A percentile compares a stretch with the other conserved stretches of the same genome.
Evolutionary conservation across 2,113 vertebrate species (phyloP).

Genomic region (Sinosuthora webbiana): DNA sequence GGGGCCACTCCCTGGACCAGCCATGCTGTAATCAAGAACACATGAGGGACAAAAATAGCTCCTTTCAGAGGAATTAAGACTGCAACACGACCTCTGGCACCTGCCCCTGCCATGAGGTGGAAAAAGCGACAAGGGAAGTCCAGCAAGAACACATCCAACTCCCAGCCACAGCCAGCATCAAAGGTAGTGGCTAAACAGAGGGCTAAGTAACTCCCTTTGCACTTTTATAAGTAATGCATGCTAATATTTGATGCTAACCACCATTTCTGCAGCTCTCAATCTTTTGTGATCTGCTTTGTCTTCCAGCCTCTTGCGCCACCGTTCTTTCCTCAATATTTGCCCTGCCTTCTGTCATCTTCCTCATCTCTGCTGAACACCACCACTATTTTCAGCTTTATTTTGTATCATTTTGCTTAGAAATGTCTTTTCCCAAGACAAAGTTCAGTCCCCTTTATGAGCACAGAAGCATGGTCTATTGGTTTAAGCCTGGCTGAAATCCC

Average conservation of each 20-base stretch:
- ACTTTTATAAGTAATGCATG: not conserved
- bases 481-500: not conserved
- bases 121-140: not conserved
- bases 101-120: not conserved
- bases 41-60: not conserved
- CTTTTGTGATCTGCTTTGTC: not conserved
- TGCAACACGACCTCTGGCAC: not conserved
- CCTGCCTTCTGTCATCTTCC: not conserved
- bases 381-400: not conserved
- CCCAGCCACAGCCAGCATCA: not conserved
- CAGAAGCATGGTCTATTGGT: not conserved
- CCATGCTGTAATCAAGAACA: not conserved
- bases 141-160: not conserved
- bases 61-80: not conserved
- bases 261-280: not conserved
- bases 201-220: not conserved
- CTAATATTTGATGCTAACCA: not conserved
- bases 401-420: not conserved
- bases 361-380: not conserved
- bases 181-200: not conserved
- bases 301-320: not conserved
- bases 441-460: not conserved
- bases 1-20: not conserved
- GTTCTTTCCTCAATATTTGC: not conserved
- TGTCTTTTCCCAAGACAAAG: not conserved